These are phyloP conservation scores for Sebastes hubbsi DNA, from an alignment of 2,797 vertebrate species.

Conservation along the genomic window DNA sequence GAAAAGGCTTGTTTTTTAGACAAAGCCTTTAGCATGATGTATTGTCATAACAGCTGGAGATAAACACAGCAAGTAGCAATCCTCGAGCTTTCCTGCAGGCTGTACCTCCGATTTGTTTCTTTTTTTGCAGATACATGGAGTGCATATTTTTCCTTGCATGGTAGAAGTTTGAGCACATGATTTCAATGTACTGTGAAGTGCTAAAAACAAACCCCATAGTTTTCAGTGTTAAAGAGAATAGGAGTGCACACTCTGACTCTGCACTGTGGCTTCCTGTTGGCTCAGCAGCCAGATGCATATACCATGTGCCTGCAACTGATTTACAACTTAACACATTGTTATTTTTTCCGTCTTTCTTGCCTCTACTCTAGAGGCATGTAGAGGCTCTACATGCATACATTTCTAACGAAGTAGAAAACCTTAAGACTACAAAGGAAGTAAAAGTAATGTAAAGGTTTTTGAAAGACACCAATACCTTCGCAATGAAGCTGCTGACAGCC, in stretches of 20 bases:
- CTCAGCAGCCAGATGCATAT: background rate
- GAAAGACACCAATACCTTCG: background rate
- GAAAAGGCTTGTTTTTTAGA: constrained; percentile 19
- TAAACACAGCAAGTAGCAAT: background rate
- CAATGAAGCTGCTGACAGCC: constrained; percentile 12
- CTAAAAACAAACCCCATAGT: background rate
- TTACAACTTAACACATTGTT: background rate
- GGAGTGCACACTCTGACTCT: background rate
- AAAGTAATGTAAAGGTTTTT: background rate
- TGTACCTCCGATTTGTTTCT: background rate
- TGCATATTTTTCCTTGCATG: background rate
- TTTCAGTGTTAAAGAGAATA: background rate
- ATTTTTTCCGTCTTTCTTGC: background rate
- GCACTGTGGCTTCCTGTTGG: background rate
- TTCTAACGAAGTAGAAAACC: constrained; percentile 1
- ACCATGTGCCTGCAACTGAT: background rate
- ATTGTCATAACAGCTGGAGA: constrained; percentile 21
- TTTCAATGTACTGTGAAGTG: background rate
- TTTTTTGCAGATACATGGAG: background rate
- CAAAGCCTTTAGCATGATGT: background rate
- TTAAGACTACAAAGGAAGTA: background rate
- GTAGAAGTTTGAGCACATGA: background rate
- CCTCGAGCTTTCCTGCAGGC: background rate
- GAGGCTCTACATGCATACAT: background rate
- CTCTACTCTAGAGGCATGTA: background rate